These are phyloP conservation scores for Anarhynchus alexandrinus DNA, from an alignment of 2,113 vertebrate species.

Conservation along the genomic window DNA sequence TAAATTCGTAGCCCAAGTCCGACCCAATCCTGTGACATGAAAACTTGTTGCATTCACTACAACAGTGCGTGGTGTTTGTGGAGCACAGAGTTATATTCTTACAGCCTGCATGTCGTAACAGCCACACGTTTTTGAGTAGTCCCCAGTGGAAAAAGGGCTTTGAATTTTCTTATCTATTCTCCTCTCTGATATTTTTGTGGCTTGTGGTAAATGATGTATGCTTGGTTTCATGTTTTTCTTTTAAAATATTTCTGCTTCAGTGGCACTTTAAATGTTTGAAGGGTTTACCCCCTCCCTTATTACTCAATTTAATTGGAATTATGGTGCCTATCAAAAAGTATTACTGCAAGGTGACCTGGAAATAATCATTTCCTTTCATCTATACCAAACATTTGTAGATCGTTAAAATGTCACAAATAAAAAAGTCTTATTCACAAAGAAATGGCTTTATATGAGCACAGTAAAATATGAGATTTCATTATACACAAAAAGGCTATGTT, in stretches of 20 bases:
- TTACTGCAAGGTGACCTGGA: conserved; percentile 56
- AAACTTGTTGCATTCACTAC: neutral
- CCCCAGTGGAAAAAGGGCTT: neutral
- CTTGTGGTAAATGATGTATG: neutral
- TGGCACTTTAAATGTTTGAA: conserved; percentile 7
- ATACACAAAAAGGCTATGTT: neutral
- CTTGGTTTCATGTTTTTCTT: neutral
- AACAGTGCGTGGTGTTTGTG: fast-evolving
- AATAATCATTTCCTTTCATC: conserved; percentile 64
- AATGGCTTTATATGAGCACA: conserved; percentile 23
- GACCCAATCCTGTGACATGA: neutral
- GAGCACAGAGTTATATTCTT: neutral
- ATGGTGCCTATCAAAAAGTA: conserved; percentile 54
- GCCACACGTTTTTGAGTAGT: neutral
- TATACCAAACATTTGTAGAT: conserved; percentile 49
- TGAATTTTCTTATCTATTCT: neutral
- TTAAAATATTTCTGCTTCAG: neutral
- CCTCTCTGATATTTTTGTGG: neutral
- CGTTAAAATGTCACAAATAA: conserved; percentile 54
- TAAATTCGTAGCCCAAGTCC: neutral
- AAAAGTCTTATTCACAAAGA: conserved; percentile 17
- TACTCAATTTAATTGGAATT: conserved; percentile 58
- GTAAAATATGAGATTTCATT: conserved; percentile 66
- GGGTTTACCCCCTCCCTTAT: neutral
- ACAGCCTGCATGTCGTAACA: fast-evolving